Base-by-base conservation (phyloP, 2,888 invertebrate species). In the Prosapia bicincta region DNA sequence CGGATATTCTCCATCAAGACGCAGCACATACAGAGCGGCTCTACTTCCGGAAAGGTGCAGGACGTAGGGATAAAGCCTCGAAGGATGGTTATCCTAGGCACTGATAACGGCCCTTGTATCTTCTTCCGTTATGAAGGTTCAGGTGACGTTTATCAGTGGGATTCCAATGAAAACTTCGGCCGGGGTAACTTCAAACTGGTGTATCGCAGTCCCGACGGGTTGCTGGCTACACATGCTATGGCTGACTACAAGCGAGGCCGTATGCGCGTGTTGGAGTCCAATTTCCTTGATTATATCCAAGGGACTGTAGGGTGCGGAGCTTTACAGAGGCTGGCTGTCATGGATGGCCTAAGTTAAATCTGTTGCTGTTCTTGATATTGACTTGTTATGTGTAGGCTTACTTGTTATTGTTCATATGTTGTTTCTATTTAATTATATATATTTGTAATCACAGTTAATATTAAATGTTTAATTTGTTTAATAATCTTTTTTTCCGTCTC, bases 131-230 rank as follows among this genome's bases (percentile, higher is more conserved):
- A 79, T 25, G 78, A 79, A 82, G 90, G 90, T 23, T 86, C 89
- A 80, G 87, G 89, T 13, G 89, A 90, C 77, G 87, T 91, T 71
- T 90, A 88, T 82, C 86, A 88, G 83, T 91, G 91, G 91, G 88
- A 91, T 82, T 86, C 88, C 2, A 88, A 88, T 72, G 78, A 78
- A 9, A 72, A 77, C 26, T 82, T 83, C 76, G 78, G 78, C 38
- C 65, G 70, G 26, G 79, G 80, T 24, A 81, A 81, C 75, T 80
- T 82, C 71, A 71, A 78, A 69, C 67, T 80, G 69, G 82, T 82
- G 10, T 77, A 81, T 43, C 79, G 75, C 20, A 79, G 80, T 10
- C 54, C 75, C 26, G 77, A 78, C 54, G 77, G 81, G 15, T 72
- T 81, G 5, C 78, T 80, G 32, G 81, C 82, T 7, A 83, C 82